These are phyloP conservation scores for Gobio gobio DNA, from an alignment of 2,113 vertebrate species.

Conservation along the genomic window DNA sequence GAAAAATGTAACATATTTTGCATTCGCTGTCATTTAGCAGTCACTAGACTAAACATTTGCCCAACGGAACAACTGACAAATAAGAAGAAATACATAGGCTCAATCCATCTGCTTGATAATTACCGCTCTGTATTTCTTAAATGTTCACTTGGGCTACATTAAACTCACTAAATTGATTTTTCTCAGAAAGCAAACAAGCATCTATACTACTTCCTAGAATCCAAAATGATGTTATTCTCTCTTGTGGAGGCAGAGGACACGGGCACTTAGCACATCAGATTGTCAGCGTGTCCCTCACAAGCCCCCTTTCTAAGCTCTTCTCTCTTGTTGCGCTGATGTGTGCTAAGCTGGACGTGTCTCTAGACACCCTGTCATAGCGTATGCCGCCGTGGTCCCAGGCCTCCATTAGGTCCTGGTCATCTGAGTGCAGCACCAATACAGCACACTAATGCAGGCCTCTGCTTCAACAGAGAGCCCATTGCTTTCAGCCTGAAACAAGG, in stretches of 20 bases:
- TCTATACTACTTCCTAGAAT: background rate
- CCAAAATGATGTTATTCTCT: background rate
- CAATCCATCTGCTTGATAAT: no score
- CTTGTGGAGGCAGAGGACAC: background rate
- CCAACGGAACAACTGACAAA: background rate
- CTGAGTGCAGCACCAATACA: background rate
- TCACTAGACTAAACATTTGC: background rate
- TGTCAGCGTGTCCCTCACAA: background rate
- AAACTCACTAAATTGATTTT: background rate
- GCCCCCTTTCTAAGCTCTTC: background rate
- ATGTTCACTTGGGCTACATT: constrained; percentile 5
- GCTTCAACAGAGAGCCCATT: background rate
- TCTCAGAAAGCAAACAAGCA: background rate
- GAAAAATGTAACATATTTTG: no score
- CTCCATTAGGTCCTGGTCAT: constrained; percentile 37
- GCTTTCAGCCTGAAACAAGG: constrained; percentile 36
- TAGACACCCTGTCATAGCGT: constrained; percentile 16
- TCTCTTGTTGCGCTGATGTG: constrained; percentile 13
- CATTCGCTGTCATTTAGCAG: background rate
- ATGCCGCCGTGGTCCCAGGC: background rate
- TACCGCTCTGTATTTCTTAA: background rate
- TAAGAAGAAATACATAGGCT: background rate
- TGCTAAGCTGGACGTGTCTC: constrained; percentile 7
- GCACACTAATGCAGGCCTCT: constrained; percentile 27
- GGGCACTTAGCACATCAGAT: constrained; percentile 27